A percentile compares a stretch with the other conserved stretches of the same genome.
These are phyloP conservation scores for Martes martes DNA, from an alignment of 2,113 vertebrate species.

Conservation along the genomic window DNA sequence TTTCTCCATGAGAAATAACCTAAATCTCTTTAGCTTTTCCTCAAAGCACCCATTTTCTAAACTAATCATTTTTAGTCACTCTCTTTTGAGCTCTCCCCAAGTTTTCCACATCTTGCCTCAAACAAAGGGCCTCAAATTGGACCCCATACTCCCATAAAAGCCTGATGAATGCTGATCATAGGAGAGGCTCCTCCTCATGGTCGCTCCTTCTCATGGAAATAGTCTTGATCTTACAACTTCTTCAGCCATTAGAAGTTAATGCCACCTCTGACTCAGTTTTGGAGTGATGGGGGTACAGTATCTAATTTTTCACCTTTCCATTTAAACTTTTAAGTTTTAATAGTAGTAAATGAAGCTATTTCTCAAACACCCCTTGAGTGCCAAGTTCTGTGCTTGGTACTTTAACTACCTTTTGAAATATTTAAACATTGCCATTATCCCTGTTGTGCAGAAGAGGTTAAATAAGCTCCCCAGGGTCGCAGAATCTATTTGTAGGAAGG, in stretches of 20 bases:
- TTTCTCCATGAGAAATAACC: conserved; percentile 44
- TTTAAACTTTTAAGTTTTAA: not conserved
- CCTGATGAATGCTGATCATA: not conserved
- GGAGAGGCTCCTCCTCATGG: not conserved
- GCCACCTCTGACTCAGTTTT: not conserved
- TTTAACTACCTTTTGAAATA: not conserved
- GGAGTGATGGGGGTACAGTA: not conserved
- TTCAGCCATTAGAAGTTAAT: not conserved
- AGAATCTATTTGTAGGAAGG: not conserved
- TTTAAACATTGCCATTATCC: not conserved
- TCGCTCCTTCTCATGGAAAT: not conserved
- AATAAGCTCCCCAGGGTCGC: not conserved
- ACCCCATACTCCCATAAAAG: not conserved
- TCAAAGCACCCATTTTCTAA: conserved; percentile 51
- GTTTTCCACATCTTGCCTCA: conserved; percentile 57
- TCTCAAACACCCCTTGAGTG: not conserved
- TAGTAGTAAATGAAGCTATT: not conserved
- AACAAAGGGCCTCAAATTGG: conserved; percentile 22
- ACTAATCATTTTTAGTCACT: conserved; percentile 58
- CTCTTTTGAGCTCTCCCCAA: conserved; percentile 46
- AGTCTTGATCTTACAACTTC: not conserved
- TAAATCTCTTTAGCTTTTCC: conserved; percentile 39
- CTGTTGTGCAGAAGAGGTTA: not conserved
- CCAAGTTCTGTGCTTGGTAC: not conserved
- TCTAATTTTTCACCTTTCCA: not conserved